A percentile compares a stretch with the other conserved stretches of the same genome.
Evolutionary conservation across 2,888 invertebrate genomes (phyloP).

Genomic region (Yponomeuta sedellus): DNA sequence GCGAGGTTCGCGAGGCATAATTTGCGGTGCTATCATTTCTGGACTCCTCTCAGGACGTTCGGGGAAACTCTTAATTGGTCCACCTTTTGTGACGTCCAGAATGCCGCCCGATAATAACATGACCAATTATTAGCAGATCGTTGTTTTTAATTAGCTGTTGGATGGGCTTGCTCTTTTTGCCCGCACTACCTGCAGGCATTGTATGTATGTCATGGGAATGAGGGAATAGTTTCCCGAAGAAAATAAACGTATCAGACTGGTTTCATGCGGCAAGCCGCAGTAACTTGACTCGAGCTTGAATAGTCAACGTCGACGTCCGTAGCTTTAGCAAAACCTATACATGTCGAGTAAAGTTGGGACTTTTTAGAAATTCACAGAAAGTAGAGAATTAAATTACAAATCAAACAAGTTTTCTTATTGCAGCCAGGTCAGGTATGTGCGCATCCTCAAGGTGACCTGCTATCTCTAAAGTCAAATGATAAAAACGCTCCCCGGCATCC

Average conservation of each 20-base stretch:
- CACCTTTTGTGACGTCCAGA: conserved; percentile 69
- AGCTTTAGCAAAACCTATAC: not conserved
- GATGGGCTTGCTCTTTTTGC: conserved; percentile 33
- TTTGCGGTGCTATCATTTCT: conserved; percentile 71
- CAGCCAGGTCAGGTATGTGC: conserved; percentile 25
- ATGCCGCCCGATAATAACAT: conserved; percentile 69
- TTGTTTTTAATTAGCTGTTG: conserved; percentile 62
- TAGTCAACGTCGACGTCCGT: not conserved
- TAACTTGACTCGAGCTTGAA: not conserved
- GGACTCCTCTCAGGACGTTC: conserved; percentile 67
- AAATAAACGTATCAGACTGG: not conserved
- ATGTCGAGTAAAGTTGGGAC: not conserved
- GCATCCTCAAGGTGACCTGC: conserved; percentile 69
- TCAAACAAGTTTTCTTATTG: conserved; percentile 5
- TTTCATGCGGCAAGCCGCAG: too few species aligned
- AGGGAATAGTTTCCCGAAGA: not conserved
- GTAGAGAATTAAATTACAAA: conserved; percentile 3
- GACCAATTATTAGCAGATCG: conserved; percentile 66
- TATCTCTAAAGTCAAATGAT: conserved; percentile 54
- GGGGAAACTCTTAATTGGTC: conserved; percentile 74
- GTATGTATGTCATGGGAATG: conserved; percentile 6
- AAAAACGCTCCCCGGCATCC: conserved; percentile 47
- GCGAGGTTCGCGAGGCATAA: conserved; percentile 57
- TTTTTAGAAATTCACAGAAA: not conserved
- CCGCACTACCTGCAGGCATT: not conserved